A percentile compares a stretch with the other conserved stretches of the same genome.
phyloP scores from a whole-genome alignment of 2,888 invertebrate species.

The Agrochola lychnidis region DNA sequence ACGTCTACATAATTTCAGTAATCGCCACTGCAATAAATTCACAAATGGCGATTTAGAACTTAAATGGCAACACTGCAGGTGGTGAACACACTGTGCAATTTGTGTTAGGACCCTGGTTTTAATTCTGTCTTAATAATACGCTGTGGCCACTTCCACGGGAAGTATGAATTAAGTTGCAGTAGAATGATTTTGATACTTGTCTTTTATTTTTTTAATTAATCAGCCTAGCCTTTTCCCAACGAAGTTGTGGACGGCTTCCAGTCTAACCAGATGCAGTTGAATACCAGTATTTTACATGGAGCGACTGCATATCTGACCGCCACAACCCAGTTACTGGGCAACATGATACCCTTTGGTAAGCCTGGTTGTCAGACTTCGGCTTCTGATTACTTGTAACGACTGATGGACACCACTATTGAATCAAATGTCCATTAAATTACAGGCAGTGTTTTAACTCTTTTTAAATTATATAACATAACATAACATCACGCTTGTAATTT shows the following conservation, averaged over 20 bases:
- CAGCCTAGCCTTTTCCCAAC: neutral
- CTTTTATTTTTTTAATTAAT: neutral
- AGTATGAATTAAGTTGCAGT: conserved; percentile 7
- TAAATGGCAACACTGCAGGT: conserved; percentile 40
- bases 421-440: neutral
- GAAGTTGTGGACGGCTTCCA: no score
- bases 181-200: neutral
- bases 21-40: neutral
- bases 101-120: neutral
- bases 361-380: neutral
- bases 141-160: neutral
- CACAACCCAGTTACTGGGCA: no score
- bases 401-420: neutral
- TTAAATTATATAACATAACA: no score
- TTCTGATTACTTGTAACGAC: neutral
- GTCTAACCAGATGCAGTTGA: no score
- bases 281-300: no score
- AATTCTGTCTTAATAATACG: conserved; percentile 20
- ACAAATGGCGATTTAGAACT: neutral
- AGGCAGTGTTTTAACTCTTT: no score
- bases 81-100: conserved; percentile 21
- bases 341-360: neutral
- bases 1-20: conserved; percentile 3
- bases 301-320: no score
- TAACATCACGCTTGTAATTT: no score